These are phyloP conservation scores for Leistus spinibarbis DNA, from an alignment of 2,888 invertebrate species.

Conservation along the genomic window DNA sequence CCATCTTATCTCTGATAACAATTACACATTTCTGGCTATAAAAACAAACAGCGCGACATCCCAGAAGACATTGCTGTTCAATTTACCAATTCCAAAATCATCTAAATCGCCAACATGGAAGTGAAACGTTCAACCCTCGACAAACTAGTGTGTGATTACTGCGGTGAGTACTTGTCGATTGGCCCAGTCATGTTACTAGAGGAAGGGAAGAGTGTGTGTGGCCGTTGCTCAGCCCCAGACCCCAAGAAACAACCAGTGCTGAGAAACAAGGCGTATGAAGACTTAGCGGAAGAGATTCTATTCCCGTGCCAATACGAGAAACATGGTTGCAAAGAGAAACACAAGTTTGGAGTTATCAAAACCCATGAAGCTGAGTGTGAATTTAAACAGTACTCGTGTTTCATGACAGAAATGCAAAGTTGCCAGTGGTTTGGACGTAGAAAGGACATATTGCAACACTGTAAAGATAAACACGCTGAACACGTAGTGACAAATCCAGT, in stretches of 20 bases:
- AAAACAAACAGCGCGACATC: no score
- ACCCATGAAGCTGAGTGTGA: background rate
- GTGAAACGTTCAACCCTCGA: background rate
- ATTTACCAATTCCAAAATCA: no score
- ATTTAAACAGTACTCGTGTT: background rate
- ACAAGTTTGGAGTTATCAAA: background rate
- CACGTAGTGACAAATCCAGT: background rate
- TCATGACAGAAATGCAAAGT: background rate
- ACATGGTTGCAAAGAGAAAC: background rate
- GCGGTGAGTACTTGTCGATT: background rate
- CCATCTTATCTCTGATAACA: no score
- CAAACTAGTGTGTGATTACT: background rate
- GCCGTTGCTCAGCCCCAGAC: background rate
- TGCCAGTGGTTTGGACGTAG: background rate
- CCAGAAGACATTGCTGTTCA: no score
- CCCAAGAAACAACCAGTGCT: background rate
- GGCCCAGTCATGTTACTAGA: background rate
- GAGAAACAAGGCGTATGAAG: background rate
- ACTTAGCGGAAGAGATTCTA: background rate
- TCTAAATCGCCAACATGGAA: background rate
- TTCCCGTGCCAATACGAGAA: background rate
- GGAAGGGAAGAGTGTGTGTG: background rate
- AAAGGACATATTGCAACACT: background rate
- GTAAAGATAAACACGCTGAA: background rate
- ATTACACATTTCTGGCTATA: no score